Evolutionary conservation across 2,113 vertebrate genomes (phyloP), one percentile per base, ranked within the genome.

Genomic region (Craseonycteris thonglongyai): DNA sequence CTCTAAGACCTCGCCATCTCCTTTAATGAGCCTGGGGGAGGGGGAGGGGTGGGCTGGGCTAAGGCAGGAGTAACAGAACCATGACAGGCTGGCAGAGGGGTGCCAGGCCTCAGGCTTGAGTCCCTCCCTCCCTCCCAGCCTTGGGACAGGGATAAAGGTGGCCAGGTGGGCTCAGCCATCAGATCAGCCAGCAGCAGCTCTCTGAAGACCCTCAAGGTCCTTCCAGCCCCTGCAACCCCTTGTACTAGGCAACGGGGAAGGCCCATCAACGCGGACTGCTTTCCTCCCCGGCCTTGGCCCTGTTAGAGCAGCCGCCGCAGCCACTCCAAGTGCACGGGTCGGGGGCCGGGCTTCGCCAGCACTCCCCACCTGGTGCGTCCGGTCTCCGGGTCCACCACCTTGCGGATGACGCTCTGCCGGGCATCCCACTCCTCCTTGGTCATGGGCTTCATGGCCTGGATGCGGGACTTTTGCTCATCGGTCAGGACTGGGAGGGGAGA

Each of bases 391-490:
- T 99, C 99, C 79, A 99, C 97, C 2, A 99, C 99, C 95, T 98
- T 99, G 94, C 99, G 99, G 76, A 99, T 99, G 86, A 99, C 90
- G 0, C 99, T 99, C 98, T 99, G 99, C 82, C 99, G 97, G 1
- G 99, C 99, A 0, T 99, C 99, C 96, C 99, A 99, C 89, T 99
- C 99, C 84, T 99, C 99, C 96, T 99, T 99, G 0, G 99, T 99
- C 98, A 99, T 98, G 0, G 99, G 99, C 90, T 99, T 99, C 98
- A 99, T 99, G 0, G 99, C 99, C 97, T 99, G 98, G 89, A 99
- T 98, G 28, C 99, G 98, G 65, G 99, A 99, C 65, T 99, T 99
- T 98, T 99, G 99, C 45, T 99, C 99, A 0, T 99, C 99, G 0
- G 99, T 99, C 98, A 99, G 98, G 11, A 95, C 99, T 99, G 66